These are phyloP conservation scores for Hystrix brachyura DNA, from an alignment of 2,113 vertebrate species.

Conservation along the genomic window DNA sequence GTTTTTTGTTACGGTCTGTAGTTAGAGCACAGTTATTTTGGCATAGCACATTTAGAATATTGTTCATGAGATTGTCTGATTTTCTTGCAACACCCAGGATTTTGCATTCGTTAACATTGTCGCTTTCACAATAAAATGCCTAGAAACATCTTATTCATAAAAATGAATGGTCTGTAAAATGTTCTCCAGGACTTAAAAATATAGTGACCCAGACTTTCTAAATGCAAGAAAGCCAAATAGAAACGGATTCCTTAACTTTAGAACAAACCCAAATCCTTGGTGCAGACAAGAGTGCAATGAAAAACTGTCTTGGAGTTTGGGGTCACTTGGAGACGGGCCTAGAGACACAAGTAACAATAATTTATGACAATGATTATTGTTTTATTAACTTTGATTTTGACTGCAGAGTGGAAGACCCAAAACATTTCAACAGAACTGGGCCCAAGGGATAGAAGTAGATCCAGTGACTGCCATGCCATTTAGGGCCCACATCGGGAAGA, in stretches of 20 bases:
- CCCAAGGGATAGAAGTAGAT: not conserved
- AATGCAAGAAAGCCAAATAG: constrained; percentile 44
- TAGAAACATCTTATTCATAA: not conserved
- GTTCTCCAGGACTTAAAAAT: not conserved
- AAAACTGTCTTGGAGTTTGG: constrained; percentile 17
- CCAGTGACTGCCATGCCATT: not conserved
- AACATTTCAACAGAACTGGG: not conserved
- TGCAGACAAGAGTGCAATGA: not conserved
- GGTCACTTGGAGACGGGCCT: constrained; percentile 4
- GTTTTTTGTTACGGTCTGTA: not conserved
- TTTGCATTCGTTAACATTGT: not conserved
- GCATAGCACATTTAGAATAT: not conserved
- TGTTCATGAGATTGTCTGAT: constrained; percentile 16
- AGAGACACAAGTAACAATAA: not conserved
- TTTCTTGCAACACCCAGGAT: constrained; percentile 9
- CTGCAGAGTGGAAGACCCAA: constrained; percentile 35
- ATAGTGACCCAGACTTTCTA: not conserved
- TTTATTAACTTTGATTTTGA: constrained; percentile 43
- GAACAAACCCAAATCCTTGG: not conserved
- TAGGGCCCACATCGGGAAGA: not conserved
- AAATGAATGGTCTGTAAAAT: not conserved
- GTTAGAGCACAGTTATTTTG: not conserved
- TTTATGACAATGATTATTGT: constrained; percentile 24
- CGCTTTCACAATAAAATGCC: not conserved
- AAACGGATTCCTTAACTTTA: not conserved